Conservation (phyloP, 2,797 vertebrate genomes). For the Heteromormyrus szaboi region DNA sequence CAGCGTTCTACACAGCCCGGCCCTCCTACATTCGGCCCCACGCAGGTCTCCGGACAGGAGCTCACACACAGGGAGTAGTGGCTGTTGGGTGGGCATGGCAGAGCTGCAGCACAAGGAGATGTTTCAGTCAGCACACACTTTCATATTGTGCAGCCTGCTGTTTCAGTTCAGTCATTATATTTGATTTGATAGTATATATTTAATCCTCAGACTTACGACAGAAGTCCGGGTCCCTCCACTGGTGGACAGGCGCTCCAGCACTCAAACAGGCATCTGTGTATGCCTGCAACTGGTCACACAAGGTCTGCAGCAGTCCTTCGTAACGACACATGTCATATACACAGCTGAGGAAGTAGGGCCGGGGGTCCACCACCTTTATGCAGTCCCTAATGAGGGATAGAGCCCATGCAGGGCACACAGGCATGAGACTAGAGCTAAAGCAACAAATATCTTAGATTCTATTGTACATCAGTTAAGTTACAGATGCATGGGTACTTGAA, state of each 20-base stretch:
- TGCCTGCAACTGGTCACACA: constrained; percentile 72
- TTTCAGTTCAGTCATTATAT: too few species aligned
- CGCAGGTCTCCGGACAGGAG: constrained; percentile 65
- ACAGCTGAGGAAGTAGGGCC: constrained; percentile 66
- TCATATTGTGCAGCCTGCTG: neutral
- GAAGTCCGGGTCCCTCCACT: too few species aligned
- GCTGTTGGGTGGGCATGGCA: constrained; percentile 66
- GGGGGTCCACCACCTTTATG: constrained; percentile 54
- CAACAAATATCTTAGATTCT: neutral
- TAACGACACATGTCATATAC: constrained; percentile 72
- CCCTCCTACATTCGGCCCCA: constrained; percentile 30
- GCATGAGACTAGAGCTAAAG: neutral
- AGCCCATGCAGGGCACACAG: neutral
- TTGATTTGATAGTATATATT: too few species aligned
- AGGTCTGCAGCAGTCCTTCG: constrained; percentile 48
- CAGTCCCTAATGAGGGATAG: constrained; percentile 55
- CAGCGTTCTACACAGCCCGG: too few species aligned
- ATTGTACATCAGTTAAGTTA: neutral
- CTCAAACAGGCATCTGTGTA: constrained; percentile 67
- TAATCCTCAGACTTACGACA: constrained; percentile 59
- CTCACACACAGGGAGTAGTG: constrained; percentile 66
- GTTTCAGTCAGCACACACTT: neutral
- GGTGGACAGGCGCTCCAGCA: too few species aligned
- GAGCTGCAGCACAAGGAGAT: constrained; percentile 44
- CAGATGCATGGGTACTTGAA: neutral